phyloP scores from a whole-genome alignment of 2,113 vertebrate species.

The Arenaria interpres region DNA sequence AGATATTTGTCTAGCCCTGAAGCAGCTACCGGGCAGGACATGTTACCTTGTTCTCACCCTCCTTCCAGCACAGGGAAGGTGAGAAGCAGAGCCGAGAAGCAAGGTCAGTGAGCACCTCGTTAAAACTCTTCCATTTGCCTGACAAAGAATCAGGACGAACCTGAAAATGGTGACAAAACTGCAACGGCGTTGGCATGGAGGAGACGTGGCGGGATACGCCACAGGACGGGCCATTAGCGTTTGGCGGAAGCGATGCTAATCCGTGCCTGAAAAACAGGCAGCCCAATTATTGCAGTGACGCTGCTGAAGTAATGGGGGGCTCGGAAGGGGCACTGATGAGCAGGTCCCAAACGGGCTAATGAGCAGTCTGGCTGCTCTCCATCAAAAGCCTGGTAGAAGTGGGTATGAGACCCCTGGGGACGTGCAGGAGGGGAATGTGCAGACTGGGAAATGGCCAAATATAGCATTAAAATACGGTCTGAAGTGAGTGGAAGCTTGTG shows the following conservation, averaged over 20 bases:
- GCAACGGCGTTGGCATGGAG: neutral
- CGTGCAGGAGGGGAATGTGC: neutral
- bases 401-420: neutral
- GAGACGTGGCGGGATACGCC: neutral
- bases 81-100: neutral
- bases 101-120: fast-evolving
- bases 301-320: neutral
- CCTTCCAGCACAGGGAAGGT: neutral
- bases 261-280: neutral
- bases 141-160: neutral
- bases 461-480: neutral
- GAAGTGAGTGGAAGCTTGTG: neutral
- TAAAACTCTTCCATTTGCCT: neutral
- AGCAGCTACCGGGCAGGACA: neutral
- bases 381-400: neutral
- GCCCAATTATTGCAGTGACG: neutral
- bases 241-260: neutral
- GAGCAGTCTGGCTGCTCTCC: neutral
- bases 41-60: neutral
- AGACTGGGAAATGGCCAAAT: neutral
- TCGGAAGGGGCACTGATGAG: neutral
- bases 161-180: neutral
- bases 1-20: neutral
- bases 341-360: neutral
- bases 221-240: neutral